These are phyloP conservation scores for Menura novaehollandiae DNA, from an alignment of 2,113 vertebrate species.

Conservation along the genomic window DNA sequence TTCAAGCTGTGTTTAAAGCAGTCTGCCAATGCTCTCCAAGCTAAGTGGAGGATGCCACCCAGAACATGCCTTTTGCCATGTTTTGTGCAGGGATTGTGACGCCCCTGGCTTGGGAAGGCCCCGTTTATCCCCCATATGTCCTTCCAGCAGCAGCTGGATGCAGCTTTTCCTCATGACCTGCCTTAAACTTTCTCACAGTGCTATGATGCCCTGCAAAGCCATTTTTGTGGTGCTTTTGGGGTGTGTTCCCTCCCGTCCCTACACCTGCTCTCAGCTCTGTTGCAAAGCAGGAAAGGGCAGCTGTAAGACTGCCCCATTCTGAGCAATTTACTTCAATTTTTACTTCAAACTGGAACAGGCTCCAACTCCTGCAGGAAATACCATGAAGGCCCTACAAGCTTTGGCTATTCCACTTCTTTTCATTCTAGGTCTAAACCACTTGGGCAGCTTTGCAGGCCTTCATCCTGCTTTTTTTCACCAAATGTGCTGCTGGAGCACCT, in stretches of 20 bases:
- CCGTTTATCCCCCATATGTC: accelerated
- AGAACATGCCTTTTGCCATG: not conserved
- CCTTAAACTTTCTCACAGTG: not conserved
- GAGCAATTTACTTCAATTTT: not conserved
- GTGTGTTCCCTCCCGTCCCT: not conserved
- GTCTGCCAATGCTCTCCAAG: not conserved
- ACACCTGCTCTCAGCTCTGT: not conserved
- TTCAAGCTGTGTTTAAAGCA: not conserved
- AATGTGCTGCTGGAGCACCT: not conserved
- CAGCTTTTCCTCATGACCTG: not conserved
- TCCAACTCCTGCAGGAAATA: not conserved
- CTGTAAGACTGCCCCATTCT: not conserved
- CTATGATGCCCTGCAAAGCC: not conserved
- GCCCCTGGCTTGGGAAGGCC: not conserved
- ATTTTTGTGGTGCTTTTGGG: not conserved
- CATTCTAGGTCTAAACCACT: not conserved
- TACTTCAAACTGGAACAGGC: not conserved
- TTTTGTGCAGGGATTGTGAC: not conserved
- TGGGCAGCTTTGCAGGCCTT: not conserved
- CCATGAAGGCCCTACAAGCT: not conserved
- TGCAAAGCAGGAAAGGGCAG: not conserved
- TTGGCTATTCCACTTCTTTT: not conserved
- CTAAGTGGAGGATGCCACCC: too few relatives aligned
- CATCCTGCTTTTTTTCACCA: not conserved
- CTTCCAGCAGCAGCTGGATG: not conserved